These are phyloP conservation scores for Trinorchestia longiramus DNA, from an alignment of 1,140 invertebrate species.

Conservation along the genomic window DNA sequence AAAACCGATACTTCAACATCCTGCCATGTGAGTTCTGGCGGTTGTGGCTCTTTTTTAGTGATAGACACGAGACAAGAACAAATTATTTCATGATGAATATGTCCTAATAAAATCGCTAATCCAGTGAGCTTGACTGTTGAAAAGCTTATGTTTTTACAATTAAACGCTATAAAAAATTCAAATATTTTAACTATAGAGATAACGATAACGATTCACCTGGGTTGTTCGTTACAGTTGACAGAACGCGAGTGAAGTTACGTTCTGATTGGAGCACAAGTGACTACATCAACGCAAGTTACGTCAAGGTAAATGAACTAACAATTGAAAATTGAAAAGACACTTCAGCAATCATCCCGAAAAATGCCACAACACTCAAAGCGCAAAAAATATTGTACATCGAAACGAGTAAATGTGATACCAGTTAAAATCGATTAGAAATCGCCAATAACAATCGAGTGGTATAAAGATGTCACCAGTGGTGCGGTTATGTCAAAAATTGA, in stretches of 20 bases:
- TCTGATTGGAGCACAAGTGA: neutral
- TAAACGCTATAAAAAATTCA: neutral
- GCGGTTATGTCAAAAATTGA: no score
- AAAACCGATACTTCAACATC: neutral
- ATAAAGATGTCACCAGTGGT: no score
- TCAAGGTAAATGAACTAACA: neutral
- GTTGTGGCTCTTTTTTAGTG: neutral
- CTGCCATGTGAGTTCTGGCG: neutral
- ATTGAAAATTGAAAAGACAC: neutral
- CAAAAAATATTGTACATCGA: no score
- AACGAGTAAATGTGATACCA: no score
- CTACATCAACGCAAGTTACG: slow-evolving; percentile 19
- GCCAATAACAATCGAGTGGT: no score
- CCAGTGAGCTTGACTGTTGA: neutral
- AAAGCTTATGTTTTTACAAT: neutral
- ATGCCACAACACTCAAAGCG: neutral
- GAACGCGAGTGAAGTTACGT: neutral
- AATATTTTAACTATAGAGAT: neutral
- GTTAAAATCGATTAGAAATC: no score
- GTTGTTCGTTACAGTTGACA: neutral
- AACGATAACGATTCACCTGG: neutral
- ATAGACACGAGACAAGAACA: neutral
- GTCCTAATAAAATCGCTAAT: neutral
- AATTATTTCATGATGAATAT: neutral
- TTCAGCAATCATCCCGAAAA: neutral